These are phyloP conservation scores for Halocynthia roretzi DNA, from an alignment of 23 tunicate genomes.

Conservation along the genomic window DNA sequence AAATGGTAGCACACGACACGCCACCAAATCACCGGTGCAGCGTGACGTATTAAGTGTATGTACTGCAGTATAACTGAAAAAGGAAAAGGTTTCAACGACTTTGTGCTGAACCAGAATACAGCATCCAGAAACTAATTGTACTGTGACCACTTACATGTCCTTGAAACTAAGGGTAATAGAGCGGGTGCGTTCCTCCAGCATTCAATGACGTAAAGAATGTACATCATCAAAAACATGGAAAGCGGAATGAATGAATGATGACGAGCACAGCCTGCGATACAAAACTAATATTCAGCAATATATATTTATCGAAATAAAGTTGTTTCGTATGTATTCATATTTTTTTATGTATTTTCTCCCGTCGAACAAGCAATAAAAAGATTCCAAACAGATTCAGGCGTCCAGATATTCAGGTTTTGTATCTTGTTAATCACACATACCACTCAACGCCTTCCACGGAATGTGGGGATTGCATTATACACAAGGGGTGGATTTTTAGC, in stretches of 20 bases:
- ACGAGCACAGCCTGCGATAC: neutral
- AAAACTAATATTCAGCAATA: neutral
- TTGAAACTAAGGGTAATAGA: neutral
- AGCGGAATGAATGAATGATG: slow-evolving; percentile 4
- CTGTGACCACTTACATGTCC: neutral
- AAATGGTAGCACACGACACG: slow-evolving; percentile 2
- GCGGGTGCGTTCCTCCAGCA: slow-evolving; percentile 3
- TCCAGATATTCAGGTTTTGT: too few species aligned
- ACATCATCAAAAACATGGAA: neutral
- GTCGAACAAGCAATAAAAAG: too few species aligned
- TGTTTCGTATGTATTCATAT: neutral
- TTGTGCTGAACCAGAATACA: neutral
- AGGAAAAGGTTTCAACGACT: neutral
- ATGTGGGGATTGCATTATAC: too few species aligned
- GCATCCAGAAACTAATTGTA: neutral
- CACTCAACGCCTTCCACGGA: too few species aligned
- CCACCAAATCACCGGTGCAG: slow-evolving; percentile 5
- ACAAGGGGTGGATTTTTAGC: too few species aligned
- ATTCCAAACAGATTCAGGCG: too few species aligned
- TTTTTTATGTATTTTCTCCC: too few species aligned
- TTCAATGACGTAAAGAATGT: neutral
- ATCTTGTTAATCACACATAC: too few species aligned
- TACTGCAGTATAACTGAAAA: neutral
- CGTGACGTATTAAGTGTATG: neutral
- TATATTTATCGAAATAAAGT: neutral